Conservation (phyloP, 2,797 vertebrate species). For the Cyclopterus lumpus region DNA sequence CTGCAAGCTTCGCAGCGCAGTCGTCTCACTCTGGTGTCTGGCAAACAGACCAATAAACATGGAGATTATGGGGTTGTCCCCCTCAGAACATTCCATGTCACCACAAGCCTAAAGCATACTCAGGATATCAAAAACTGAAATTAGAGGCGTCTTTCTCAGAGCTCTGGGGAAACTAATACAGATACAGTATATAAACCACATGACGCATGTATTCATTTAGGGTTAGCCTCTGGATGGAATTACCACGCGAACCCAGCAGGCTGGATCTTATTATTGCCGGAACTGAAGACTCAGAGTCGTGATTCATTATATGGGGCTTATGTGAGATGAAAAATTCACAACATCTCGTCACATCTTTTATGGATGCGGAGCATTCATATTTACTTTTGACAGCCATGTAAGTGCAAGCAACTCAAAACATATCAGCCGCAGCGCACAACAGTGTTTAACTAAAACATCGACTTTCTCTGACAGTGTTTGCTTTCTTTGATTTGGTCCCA, state of each 20-base stretch:
- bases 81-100: slow-evolving; percentile 65
- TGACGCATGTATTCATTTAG: slow-evolving; percentile 78
- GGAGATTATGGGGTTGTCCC: slow-evolving; percentile 71
- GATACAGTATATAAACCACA: slow-evolving; percentile 76
- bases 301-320: slow-evolving; percentile 66
- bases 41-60: slow-evolving; percentile 70
- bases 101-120: slow-evolving; percentile 73
- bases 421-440: slow-evolving; percentile 20
- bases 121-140: slow-evolving; percentile 76
- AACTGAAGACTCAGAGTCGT: slow-evolving; percentile 69
- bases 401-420: slow-evolving; percentile 38
- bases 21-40: slow-evolving; percentile 47
- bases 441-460: slow-evolving; percentile 39
- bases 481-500: slow-evolving; percentile 45
- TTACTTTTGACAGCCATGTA: slow-evolving; percentile 52
- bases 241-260: slow-evolving; percentile 66
- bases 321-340: slow-evolving; percentile 60
- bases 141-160: slow-evolving; percentile 66
- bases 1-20: slow-evolving; percentile 43
- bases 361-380: slow-evolving; percentile 32
- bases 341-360: slow-evolving; percentile 50
- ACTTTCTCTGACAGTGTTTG: slow-evolving; percentile 28
- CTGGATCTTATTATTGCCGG: slow-evolving; percentile 78
- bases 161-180: slow-evolving; percentile 70
- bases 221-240: slow-evolving; percentile 71